Percentiles rank a stretch among this genome's conserved stretches.
These are phyloP conservation scores for Parazoanthus swiftii DNA, from an alignment of 92 coral and sea anemone genomes.

Conservation along the genomic window DNA sequence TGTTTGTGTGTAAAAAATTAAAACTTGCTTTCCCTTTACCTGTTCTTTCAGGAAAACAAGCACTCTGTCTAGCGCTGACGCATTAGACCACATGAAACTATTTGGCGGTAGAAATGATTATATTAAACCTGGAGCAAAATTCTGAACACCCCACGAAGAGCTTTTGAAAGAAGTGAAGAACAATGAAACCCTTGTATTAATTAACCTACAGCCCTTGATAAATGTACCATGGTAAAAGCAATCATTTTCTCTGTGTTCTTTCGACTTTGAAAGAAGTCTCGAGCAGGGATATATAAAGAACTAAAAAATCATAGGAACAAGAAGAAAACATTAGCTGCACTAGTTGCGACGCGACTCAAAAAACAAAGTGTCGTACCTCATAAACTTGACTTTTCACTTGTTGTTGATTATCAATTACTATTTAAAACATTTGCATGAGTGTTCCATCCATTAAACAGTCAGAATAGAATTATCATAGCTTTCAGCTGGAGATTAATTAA, in stretches of 20 bases:
- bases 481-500: background rate
- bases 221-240: slow-evolving; percentile 35
- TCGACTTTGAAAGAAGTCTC: background rate
- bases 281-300: background rate
- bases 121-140: background rate
- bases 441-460: background rate
- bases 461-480: background rate
- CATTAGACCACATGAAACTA: background rate
- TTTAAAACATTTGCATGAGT: background rate
- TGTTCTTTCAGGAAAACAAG: background rate
- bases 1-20: background rate
- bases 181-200: slow-evolving; percentile 19
- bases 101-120: slow-evolving; percentile 21
- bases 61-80: background rate
- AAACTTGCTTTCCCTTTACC: background rate
- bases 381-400: background rate
- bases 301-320: background rate
- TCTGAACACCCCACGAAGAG: slow-evolving; percentile 34
- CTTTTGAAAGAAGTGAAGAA: background rate
- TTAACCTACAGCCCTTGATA: background rate
- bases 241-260: slow-evolving; percentile 32
- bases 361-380: background rate
- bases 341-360: background rate
- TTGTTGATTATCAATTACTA: too few relatives aligned
- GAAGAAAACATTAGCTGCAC: background rate